Base-by-base conservation (phyloP, 2,797 vertebrate species). In the Geotrypetes seraphini region DNA sequence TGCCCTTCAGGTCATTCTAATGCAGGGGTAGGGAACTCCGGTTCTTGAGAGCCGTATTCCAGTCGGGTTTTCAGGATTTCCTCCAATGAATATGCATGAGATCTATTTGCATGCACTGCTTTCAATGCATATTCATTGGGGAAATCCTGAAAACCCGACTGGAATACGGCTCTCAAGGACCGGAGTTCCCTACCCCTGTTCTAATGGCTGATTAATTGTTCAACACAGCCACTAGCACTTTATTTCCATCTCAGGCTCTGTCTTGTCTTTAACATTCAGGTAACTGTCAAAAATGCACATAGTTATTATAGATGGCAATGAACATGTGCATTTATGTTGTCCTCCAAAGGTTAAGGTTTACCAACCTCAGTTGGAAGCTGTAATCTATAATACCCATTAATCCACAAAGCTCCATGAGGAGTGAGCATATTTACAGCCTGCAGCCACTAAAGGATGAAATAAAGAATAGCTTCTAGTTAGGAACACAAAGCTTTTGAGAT, bases 381-480 rank as follows among this genome's bases (percentile, higher is more conserved):
- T 53, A 70, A 50, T 76, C 70, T 73, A 70, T 78, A 76, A 79
- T 72, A 79, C 73, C 78, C 75, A 82, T 83, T 69, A 84, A 84
- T 81, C 76, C 63, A 70, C 71, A 69, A 66, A 64, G 50, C 60
- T 68, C 68, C 57, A 60, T 73, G 67, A 60, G 39, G 20, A 66
- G 54, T 33, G 61, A 73, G 61, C 75, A 73, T 80, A 82, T 82
- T 84, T 80, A 81, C 66, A 73, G 48, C n/a, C 73, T 70, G 70
- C 53, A 77, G 75, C 69, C 75, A 79, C 76, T 79, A 83, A 83
- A 73, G 70, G 73, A 75, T 79, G 75, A 84, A 79, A 83, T 79
- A 82, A 79, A 81, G 78, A 84, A 83, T 81, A 78, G 75, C 67
- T 79, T 83, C 83, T 77, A 81, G 73, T 79, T 82, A 79, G 75